These are phyloP conservation scores for Metridium senile DNA, from an alignment of 92 coral and sea anemone species.

Conservation along the genomic window DNA sequence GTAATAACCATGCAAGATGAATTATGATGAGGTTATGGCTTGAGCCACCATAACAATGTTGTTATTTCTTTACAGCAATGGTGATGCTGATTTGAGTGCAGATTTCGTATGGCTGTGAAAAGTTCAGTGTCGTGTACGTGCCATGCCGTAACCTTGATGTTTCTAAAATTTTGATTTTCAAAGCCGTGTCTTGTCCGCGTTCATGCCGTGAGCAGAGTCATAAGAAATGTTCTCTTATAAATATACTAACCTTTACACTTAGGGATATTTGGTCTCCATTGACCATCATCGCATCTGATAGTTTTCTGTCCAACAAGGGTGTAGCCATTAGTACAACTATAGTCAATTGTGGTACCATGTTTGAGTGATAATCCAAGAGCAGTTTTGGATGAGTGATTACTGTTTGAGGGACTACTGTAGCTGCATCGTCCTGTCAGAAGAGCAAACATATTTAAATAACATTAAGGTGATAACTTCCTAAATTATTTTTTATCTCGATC, in stretches of 20 bases:
- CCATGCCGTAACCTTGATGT: too few species aligned
- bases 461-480: neutral
- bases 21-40: too few species aligned
- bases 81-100: too few species aligned
- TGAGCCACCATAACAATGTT: too few species aligned
- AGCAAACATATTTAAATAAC: neutral
- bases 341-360: constrained; percentile 4
- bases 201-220: too few species aligned
- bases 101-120: too few species aligned
- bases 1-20: too few species aligned
- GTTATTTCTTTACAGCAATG: too few species aligned
- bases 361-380: neutral
- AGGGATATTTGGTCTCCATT: constrained; percentile 20
- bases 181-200: too few species aligned
- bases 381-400: neutral
- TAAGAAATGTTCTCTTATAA: too few species aligned
- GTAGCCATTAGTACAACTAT: constrained; percentile 3
- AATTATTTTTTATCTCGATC: neutral
- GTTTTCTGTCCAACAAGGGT: constrained; percentile 15
- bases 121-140: too few species aligned
- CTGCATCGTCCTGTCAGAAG: neutral
- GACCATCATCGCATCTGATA: constrained; percentile 12
- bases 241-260: constrained; percentile 41
- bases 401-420: neutral
- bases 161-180: too few species aligned